A percentile compares a stretch with the other conserved stretches of the same genome.
Conservation (phyloP, 2,113 vertebrate species). For the Terrapene triunguis region DNA sequence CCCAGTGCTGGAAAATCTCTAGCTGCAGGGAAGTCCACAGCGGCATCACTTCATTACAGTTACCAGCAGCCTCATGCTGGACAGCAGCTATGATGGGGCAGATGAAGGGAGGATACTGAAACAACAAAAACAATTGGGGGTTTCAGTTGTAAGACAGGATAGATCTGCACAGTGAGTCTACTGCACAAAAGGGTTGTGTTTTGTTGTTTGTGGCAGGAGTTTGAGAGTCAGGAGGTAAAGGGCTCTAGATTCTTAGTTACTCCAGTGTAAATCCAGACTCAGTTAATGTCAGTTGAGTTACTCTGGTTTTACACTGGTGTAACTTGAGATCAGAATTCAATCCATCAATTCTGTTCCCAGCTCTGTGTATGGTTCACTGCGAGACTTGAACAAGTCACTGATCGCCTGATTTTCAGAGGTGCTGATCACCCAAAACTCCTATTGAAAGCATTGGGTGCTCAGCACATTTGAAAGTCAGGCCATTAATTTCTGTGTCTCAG, state of each 20-base stretch:
- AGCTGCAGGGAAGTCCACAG: slow-evolving; percentile 49
- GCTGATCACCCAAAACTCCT: neutral
- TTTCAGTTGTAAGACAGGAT: neutral
- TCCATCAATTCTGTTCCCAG: neutral
- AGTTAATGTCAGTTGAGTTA: neutral
- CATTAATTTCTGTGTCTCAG: neutral
- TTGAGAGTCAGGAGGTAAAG: rapidly evolving
- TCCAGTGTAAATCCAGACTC: neutral
- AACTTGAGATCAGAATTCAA: slow-evolving; percentile 17
- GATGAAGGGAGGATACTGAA: slow-evolving; percentile 50
- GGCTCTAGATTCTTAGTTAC: neutral
- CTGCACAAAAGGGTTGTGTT: neutral
- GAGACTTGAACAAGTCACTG: slow-evolving; percentile 6
- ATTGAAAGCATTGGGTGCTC: neutral
- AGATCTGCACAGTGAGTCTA: neutral
- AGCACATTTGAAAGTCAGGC: neutral
- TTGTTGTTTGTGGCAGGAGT: neutral
- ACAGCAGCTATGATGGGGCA: slow-evolving; percentile 57
- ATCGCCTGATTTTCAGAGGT: neutral
- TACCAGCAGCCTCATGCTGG: slow-evolving; percentile 45
- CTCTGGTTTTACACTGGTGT: neutral
- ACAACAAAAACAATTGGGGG: neutral
- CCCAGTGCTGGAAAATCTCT: slow-evolving; percentile 58
- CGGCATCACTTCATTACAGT: slow-evolving; percentile 56
- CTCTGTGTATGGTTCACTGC: neutral